Evolutionary conservation across 53 echinoderm and acorn worm genomes (phyloP).

Genomic region (Luidia sarsii): DNA sequence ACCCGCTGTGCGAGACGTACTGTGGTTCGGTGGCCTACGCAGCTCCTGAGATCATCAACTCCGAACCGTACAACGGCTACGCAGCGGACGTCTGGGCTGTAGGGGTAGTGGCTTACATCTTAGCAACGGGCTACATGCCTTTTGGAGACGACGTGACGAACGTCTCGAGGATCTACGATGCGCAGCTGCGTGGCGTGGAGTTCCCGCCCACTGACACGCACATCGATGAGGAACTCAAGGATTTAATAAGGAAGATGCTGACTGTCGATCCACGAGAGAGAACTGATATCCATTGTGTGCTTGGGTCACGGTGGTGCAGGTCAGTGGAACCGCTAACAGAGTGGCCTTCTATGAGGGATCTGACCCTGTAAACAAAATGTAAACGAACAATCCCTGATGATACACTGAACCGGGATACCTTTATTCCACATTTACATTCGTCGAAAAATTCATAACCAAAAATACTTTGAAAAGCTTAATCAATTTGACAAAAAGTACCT

Average conservation of each 20-base stretch:
- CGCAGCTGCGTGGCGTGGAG: slow-evolving; percentile 63
- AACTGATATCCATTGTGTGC: slow-evolving; percentile 28
- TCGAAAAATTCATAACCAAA: too few species aligned
- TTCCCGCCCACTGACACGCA: slow-evolving; percentile 65
- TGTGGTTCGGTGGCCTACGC: slow-evolving; percentile 99
- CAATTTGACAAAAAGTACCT: too few species aligned
- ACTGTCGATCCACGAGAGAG: slow-evolving; percentile 49
- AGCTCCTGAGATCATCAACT: slow-evolving; percentile 88
- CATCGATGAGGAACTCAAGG: slow-evolving; percentile 69
- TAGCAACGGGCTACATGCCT: slow-evolving; percentile 83
- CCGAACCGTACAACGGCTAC: slow-evolving; percentile 70
- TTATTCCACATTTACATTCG: too few species aligned
- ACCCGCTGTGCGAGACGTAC: slow-evolving; percentile 75
- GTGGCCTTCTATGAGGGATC: background rate
- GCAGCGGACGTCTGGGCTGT: slow-evolving; percentile 82
- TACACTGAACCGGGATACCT: background rate
- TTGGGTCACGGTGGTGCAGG: too few species aligned
- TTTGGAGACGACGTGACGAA: slow-evolving; percentile 89
- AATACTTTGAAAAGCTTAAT: too few species aligned
- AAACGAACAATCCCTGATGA: background rate
- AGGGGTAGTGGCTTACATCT: slow-evolving; percentile 84
- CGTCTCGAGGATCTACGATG: slow-evolving; percentile 70
- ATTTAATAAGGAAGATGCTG: slow-evolving; percentile 71
- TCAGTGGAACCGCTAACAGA: too few species aligned
- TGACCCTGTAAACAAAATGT: background rate